phyloP scores from a whole-genome alignment of 2,113 vertebrate species.

The Entelurus aequoreus region DNA sequence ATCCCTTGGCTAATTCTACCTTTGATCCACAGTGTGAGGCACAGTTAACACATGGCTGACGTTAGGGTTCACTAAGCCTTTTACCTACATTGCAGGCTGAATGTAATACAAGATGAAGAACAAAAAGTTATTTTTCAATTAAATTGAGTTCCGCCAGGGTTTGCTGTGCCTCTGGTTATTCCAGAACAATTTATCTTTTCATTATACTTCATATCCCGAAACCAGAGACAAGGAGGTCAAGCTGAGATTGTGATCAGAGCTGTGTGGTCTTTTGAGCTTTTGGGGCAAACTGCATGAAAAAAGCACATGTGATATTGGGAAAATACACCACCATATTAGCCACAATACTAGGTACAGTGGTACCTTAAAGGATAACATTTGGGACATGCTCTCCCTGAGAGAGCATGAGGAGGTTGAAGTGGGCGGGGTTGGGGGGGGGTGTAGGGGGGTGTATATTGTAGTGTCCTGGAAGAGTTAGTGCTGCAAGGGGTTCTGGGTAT shows the following conservation, averaged over 20 bases:
- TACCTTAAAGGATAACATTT: too few species aligned
- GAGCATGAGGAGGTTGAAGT: too few species aligned
- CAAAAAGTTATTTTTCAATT: neutral
- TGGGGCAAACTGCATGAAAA: constrained; percentile 8
- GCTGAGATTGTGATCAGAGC: constrained; percentile 15
- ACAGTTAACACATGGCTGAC: constrained; percentile 14
- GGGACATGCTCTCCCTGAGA: too few species aligned
- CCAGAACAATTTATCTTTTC: constrained; percentile 18
- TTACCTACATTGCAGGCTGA: constrained; percentile 15
- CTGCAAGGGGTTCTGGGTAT: too few species aligned
- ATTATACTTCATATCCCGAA: constrained; percentile 30
- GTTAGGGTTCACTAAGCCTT: constrained; percentile 29
- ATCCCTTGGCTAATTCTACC: constrained; percentile 45
- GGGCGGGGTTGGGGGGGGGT: too few species aligned
- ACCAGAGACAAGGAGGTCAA: constrained; percentile 12
- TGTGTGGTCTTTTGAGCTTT: constrained; percentile 10
- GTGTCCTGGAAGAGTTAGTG: too few species aligned
- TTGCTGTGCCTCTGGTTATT: constrained; percentile 11
- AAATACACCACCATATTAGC: constrained; percentile 3
- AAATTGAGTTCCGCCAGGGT: constrained; percentile 5
- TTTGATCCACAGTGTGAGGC: constrained; percentile 42
- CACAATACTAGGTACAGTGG: neutral
- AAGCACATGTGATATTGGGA: too few species aligned
- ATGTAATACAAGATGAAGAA: neutral
- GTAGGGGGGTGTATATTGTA: too few species aligned